Conservation (phyloP, 2,888 invertebrate genomes). For the Leptinotarsa haldemani region DNA sequence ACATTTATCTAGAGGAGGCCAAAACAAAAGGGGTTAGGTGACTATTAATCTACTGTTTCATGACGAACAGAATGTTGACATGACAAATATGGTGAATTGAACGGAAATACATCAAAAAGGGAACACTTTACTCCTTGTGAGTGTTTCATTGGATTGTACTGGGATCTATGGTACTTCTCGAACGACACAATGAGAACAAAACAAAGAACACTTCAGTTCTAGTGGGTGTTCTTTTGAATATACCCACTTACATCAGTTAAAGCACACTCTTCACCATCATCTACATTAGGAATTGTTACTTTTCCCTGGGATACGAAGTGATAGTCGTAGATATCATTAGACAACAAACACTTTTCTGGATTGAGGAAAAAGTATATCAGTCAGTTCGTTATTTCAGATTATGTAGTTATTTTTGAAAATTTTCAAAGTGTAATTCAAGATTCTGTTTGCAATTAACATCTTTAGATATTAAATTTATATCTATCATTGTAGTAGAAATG, state of each 20-base stretch:
- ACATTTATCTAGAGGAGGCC: conserved; percentile 74
- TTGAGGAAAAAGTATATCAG: conserved; percentile 45
- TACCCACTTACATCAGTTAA: conserved; percentile 86
- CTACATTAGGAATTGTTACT: conserved; percentile 93
- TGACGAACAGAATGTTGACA: background rate
- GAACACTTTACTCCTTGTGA: no score
- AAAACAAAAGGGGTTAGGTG: background rate
- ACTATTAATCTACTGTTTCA: conserved; percentile 1
- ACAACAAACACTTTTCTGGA: conserved; percentile 82
- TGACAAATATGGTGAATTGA: background rate
- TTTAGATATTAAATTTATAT: no score
- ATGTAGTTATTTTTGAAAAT: background rate
- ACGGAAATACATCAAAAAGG: no score
- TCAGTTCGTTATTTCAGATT: conserved; percentile 6
- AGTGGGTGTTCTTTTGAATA: conserved; percentile 30
- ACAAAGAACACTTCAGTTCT: conserved; percentile 34
- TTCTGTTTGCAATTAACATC: no score
- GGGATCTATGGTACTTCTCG: no score
- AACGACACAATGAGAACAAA: conserved; percentile 14
- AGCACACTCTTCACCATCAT: conserved; percentile 93
- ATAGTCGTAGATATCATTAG: conserved; percentile 93
- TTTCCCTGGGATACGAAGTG: conserved; percentile 97
- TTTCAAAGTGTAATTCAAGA: background rate
- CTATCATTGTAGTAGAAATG: no score
- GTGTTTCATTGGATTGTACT: no score